Evolutionary conservation across 2,888 invertebrate species (phyloP).

Genomic region (Rhamnusium bicolor): DNA sequence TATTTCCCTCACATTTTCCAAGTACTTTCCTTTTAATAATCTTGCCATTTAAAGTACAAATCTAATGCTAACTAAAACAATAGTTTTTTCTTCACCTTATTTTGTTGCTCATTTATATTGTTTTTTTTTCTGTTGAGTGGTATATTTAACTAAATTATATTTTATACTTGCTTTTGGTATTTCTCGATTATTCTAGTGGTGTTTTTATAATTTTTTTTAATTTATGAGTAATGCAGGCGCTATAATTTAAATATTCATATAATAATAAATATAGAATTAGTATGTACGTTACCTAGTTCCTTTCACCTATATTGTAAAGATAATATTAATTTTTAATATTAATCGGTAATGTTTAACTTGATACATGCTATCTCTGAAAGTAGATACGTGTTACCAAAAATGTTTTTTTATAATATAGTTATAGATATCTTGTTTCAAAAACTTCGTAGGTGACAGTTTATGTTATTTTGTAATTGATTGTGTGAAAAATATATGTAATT

Average conservation of each 20-base stretch:
- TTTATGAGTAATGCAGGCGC: too few relatives aligned
- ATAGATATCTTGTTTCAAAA: not conserved
- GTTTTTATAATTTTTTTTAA: too few relatives aligned
- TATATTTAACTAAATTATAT: too few relatives aligned
- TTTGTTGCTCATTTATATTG: not conserved
- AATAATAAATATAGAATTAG: not conserved
- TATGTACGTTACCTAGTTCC: not conserved
- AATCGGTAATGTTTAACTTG: not conserved
- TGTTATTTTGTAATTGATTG: not conserved
- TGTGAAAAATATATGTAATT: too few relatives aligned
- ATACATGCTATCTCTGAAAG: not conserved
- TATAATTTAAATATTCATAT: not conserved
- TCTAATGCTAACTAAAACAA: constrained; percentile 5
- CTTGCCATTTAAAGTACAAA: constrained; percentile 36
- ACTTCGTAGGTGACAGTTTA: not conserved
- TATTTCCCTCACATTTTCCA: constrained; percentile 22
- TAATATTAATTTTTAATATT: not conserved
- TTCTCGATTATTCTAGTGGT: too few relatives aligned
- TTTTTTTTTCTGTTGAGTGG: not conserved
- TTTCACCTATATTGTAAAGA: not conserved
- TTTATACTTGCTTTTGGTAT: too few relatives aligned
- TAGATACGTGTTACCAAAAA: not conserved
- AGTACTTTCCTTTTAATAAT: constrained; percentile 35
- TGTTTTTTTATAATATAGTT: not conserved
- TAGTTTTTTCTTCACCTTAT: not conserved